A percentile compares a stretch with the other conserved stretches of the same genome.
Evolutionary conservation across 2,113 vertebrate species (phyloP).

Genomic region (Sylvicapra grimmia): DNA sequence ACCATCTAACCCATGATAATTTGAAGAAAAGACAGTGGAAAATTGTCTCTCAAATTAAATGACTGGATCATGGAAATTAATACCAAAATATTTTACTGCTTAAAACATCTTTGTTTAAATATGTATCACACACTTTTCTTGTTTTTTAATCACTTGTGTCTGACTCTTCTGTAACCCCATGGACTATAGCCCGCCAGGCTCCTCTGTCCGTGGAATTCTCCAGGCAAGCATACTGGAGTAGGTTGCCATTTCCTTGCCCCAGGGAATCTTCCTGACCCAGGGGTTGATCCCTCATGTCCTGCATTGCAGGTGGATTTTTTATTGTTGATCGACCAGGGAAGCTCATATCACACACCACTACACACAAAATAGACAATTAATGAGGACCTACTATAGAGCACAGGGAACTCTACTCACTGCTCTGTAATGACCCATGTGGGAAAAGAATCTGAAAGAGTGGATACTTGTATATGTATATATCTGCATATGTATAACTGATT

Average conservation of each 20-base stretch:
- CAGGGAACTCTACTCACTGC: background rate
- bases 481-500: background rate
- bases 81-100: background rate
- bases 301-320: background rate
- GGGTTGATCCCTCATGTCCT: background rate
- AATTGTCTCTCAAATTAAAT: background rate
- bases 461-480: background rate
- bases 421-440: background rate
- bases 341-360: background rate
- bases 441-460: background rate
- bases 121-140: background rate
- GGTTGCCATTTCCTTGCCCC: background rate
- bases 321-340: background rate
- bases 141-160: background rate
- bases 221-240: background rate
- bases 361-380: background rate
- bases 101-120: background rate
- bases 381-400: background rate
- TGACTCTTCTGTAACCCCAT: background rate
- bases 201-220: background rate
- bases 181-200: background rate
- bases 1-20: background rate
- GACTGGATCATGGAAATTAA: background rate
- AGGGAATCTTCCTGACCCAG: background rate
- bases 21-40: background rate